phyloP scores from a whole-genome alignment of 53 echinoderm and acorn worm genomes.

The Mesocentrotus franciscanus region DNA sequence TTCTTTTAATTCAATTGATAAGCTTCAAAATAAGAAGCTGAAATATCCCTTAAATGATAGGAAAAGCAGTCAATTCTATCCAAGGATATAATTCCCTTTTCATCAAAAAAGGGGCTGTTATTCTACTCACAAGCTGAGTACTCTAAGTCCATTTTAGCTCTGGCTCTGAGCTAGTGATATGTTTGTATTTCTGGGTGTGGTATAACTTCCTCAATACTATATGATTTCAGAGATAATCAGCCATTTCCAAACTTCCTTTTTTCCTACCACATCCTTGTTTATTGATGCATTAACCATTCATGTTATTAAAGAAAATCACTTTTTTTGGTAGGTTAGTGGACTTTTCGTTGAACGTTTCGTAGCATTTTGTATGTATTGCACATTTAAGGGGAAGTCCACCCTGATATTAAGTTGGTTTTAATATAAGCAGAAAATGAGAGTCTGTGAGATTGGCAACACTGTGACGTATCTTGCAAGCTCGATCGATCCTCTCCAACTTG shows the following conservation, averaged over 20 bases:
- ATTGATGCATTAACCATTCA: neutral
- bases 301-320: neutral
- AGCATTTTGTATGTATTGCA: no score
- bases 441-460: no score
- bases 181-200: neutral
- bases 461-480: no score
- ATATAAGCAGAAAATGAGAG: no score
- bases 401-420: no score
- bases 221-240: neutral
- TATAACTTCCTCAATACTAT: conserved; percentile 1
- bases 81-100: neutral
- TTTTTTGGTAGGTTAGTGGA: no score
- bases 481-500: no score
- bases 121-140: neutral
- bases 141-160: neutral
- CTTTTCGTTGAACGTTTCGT: no score
- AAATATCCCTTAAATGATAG: neutral
- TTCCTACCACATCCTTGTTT: conserved; percentile 14
- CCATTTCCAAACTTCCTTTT: conserved; percentile 14
- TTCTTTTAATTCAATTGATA: no score
- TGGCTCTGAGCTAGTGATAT: neutral
- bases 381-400: no score
- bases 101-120: neutral
- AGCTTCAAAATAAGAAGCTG: no score
- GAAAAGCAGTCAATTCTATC: neutral